These are phyloP conservation scores for Triplophysa siluroides DNA, from an alignment of 2,113 vertebrate species.

Conservation along the genomic window DNA sequence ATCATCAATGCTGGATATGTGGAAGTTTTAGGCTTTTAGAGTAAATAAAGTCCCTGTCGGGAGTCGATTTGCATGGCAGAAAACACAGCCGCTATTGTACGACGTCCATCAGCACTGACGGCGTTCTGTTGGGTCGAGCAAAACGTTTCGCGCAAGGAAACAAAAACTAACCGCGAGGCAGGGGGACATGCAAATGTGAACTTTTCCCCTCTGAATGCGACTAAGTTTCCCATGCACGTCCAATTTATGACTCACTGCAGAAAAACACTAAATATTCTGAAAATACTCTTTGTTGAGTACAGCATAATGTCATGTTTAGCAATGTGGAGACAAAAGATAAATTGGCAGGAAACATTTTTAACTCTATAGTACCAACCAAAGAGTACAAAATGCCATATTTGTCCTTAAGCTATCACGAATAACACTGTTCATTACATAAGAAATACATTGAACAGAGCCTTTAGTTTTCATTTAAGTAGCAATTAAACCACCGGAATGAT, in stretches of 20 bases:
- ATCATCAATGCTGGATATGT: slow-evolving; percentile 3
- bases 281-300: background rate
- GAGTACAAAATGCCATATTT: background rate
- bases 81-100: slow-evolving; percentile 24
- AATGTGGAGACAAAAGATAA: background rate
- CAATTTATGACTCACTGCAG: background rate
- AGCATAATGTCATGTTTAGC: background rate
- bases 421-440: background rate
- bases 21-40: slow-evolving; percentile 24
- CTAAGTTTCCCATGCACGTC: background rate
- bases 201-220: slow-evolving; percentile 37
- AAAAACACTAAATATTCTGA: background rate
- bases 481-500: background rate
- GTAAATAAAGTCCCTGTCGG: slow-evolving; percentile 23
- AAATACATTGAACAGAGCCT: background rate
- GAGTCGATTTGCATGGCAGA: slow-evolving; percentile 29
- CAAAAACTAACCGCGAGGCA: slow-evolving; percentile 15
- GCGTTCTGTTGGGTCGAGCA: background rate
- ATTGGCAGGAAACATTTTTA: background rate
- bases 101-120: slow-evolving; percentile 2
- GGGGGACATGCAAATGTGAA: slow-evolving; percentile 47
- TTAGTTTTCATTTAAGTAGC: background rate
- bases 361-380: background rate
- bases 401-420: background rate
- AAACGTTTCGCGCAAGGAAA: slow-evolving; percentile 23